Evolutionary conservation across 2,888 invertebrate genomes (phyloP).

Genomic region (Trachelus iudaicus): DNA sequence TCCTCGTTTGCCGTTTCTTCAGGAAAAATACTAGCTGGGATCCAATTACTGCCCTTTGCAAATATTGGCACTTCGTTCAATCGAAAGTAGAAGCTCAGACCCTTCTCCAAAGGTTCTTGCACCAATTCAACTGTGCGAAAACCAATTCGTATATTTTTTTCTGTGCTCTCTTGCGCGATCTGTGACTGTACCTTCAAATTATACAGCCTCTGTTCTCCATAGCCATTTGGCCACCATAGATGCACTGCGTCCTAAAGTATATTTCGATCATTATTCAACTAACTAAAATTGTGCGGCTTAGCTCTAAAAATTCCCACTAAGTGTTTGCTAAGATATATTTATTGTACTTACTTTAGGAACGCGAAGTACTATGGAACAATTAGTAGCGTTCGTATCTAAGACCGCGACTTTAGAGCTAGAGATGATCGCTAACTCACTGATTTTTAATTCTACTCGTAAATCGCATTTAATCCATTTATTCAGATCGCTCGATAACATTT

Average conservation of each 20-base stretch:
- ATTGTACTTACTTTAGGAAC: slow-evolving; percentile 39
- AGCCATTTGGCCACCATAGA: slow-evolving; percentile 97
- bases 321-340: not conserved
- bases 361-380: slow-evolving; percentile 28
- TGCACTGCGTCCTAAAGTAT: slow-evolving; percentile 67
- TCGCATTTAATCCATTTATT: slow-evolving; percentile 14
- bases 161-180: slow-evolving; percentile 46
- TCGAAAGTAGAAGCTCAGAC: slow-evolving; percentile 86
- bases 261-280: slow-evolving; percentile 1
- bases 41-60: slow-evolving; percentile 95
- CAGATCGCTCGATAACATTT: slow-evolving; percentile 17
- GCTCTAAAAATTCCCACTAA: not conserved
- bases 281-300: not conserved
- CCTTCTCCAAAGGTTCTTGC: slow-evolving; percentile 76
- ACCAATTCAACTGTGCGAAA: slow-evolving; percentile 88
- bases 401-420: slow-evolving; percentile 16
- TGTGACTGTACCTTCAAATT: slow-evolving; percentile 68
- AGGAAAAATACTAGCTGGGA: slow-evolving; percentile 87
- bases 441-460: slow-evolving; percentile 28
- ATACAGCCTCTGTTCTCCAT: slow-evolving; percentile 84
- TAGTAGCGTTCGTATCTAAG: slow-evolving; percentile 12
- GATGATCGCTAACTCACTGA: slow-evolving; percentile 16
- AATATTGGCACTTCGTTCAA: slow-evolving; percentile 90
- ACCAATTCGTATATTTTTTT: slow-evolving; percentile 77
- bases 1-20: slow-evolving; percentile 73